Base-by-base conservation (phyloP, 2,888 invertebrate genomes). In the Harpalus rufipes region DNA sequence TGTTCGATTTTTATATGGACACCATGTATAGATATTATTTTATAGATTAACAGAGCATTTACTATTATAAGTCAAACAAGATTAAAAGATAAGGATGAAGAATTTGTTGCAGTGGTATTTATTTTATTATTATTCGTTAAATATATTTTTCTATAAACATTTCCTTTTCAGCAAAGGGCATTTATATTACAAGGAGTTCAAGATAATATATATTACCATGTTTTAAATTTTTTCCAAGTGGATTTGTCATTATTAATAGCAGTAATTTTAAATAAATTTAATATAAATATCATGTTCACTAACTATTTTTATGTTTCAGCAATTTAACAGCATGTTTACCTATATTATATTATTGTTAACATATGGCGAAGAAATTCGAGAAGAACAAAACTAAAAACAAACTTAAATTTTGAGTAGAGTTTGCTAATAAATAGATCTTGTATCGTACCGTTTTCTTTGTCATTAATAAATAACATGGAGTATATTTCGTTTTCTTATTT, bases 101-200 rank as follows among this genome's bases (percentile, higher is more conserved):
- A 51, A 51, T 51, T 51, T 51, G 44, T 51, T 2, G 44, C 44
- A 10, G 44, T 51, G 44, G 44, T 51, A 32, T 32, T 4, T 5
- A 32, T 32, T 32, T 32, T 32, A 32, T 32, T 32, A 32, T 32
- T 32, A 32, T 32, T 32, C 3, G 0, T 51, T 10, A 51, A 51
- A 12, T 12, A 51, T 51, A 51, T 51, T 51, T 51, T 51, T 10
- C 44, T 51, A 51, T 7, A 7, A 44, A 44, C 10, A 2, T 12
- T 51, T 32, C 2, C 10, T 51, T 51, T 51, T 51, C 12, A 51
- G 44, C 44, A 51, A 51, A 51, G 44, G 4, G 44, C 44, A 12
- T 51, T 51, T 51, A 51, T 51, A 51, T 51, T 51, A 51, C 44
- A 51, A 51, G 44, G 44, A 12, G 44, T 51, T 51, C 44, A 51